phyloP scores from a whole-genome alignment of 1,140 invertebrate species.

The Mycetomoellerius zeteki region DNA sequence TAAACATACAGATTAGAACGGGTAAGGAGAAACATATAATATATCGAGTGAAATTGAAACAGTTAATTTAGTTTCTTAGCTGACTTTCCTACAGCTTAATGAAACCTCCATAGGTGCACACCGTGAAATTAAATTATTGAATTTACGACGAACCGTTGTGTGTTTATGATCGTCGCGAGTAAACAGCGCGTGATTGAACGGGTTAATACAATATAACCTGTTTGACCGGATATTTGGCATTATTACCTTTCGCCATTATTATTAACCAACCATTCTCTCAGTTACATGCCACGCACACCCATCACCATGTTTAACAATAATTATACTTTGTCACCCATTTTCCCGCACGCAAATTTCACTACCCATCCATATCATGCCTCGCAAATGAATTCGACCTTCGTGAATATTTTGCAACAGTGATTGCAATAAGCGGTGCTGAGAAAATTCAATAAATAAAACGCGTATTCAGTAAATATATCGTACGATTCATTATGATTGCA shows the following conservation, averaged over 20 bases:
- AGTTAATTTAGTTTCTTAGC: not conserved
- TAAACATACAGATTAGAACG: not conserved
- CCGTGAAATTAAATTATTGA: slow-evolving; percentile 45
- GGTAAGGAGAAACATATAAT: not conserved
- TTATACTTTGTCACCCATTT: slow-evolving; percentile 25
- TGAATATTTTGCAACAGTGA: slow-evolving; percentile 24
- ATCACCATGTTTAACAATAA: slow-evolving; percentile 3
- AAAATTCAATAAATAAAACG: slow-evolving; percentile 22
- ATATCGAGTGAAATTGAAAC: not conserved
- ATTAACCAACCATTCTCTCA: slow-evolving; percentile 21
- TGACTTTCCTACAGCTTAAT: not conserved
- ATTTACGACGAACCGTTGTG: not conserved
- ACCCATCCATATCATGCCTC: not conserved
- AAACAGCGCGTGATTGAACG: slow-evolving; percentile 17
- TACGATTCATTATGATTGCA: no score
- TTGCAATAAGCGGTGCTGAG: not conserved
- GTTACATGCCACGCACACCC: not conserved
- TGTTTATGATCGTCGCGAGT: slow-evolving; percentile 3
- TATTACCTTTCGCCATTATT: slow-evolving; percentile 35
- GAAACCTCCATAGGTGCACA: not conserved
- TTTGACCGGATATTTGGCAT: slow-evolving; percentile 46
- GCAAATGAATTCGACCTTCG: slow-evolving; percentile 16
- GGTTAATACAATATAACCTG: slow-evolving; percentile 26
- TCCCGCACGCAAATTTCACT: slow-evolving; percentile 1
- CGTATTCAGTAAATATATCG: not conserved